phyloP scores from a whole-genome alignment of 1,140 invertebrate species.

The Scylla paramamosain region DNA sequence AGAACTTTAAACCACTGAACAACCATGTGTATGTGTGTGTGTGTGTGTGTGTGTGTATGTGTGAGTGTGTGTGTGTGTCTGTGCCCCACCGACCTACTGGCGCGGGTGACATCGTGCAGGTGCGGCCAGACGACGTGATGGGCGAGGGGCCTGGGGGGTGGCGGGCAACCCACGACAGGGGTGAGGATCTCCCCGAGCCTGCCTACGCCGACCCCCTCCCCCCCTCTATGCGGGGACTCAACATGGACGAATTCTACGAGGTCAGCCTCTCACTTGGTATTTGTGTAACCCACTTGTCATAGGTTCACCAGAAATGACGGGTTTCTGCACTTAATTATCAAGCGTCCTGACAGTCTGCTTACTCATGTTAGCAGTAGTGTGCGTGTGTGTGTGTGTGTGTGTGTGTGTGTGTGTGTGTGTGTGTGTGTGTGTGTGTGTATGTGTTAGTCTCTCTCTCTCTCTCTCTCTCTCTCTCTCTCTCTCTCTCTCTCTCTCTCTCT shows the following conservation, averaged over 20 bases:
- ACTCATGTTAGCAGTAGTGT: too few species aligned
- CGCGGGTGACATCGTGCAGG: slow-evolving; percentile 78
- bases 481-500: slow-evolving; percentile 41
- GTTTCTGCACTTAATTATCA: too few species aligned
- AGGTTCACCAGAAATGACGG: not conserved
- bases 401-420: too few species aligned
- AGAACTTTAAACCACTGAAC: not conserved
- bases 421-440: too few species aligned
- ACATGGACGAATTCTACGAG: slow-evolving; percentile 88
- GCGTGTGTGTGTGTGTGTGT: too few species aligned
- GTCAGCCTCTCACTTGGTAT: slow-evolving; percentile 78
- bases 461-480: slow-evolving; percentile 53
- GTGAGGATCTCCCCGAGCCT: slow-evolving; percentile 80
- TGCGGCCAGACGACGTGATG: slow-evolving; percentile 64
- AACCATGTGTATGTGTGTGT: slow-evolving; percentile 51
- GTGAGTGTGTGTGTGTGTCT: slow-evolving; percentile 45
- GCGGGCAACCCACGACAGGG: slow-evolving; percentile 47
- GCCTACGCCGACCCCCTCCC: slow-evolving; percentile 89
- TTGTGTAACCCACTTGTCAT: not conserved
- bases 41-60: slow-evolving; percentile 46
- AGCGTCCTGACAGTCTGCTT: too few species aligned
- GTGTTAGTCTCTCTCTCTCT: slow-evolving; percentile 34
- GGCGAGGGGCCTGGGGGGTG: slow-evolving; percentile 70
- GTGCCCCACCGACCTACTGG: not conserved
- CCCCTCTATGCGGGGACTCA: slow-evolving; percentile 88